Evolutionary conservation across 2,113 vertebrate species (phyloP), one percentile per base, ranked within the genome.

Genomic region (Polyodon spathula): DNA sequence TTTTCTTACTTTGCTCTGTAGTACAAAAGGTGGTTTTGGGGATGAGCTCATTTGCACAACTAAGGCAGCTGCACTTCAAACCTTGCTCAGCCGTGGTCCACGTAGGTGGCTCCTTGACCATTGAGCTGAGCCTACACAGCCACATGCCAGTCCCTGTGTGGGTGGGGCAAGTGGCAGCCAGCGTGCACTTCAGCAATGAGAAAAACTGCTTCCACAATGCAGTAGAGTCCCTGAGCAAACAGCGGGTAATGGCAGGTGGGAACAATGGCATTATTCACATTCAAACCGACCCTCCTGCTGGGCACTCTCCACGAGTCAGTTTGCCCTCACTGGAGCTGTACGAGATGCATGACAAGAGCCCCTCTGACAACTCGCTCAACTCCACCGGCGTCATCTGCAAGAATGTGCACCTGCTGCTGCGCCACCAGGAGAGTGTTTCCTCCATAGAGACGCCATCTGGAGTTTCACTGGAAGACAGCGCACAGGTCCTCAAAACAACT

Each of bases 341-440:
- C 0, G 95, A 97, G 68, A 84, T 93, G 70, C 89, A 90, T 7
- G 95, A 97, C 74, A 68, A 89, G 43, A 97, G 94, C 59, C 92
- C 94, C 1, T 88, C 94, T 0, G 96, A 97, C 65, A 89, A 87
- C 64, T 78, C 86, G 1, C 68, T 97, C 63, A 92, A 77, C 81
- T 91, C 88, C 0, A 81, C 91, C 0, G 92, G 95, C 2, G 89
- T 99, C 17, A 86, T 97, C 58, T 99, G 95, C 76, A 95, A 84
- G 65, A 99, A 99, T 0, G 84, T 88, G 3, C 96, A 99, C 77
- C 79, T 98, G 87, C 71, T 98, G 12, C 82, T 97, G 10, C 81
- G 93, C 1, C 70, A 82, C n/a, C 90, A 86, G 37, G 93, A 95
- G 67, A 88, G 86, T 70, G 52, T 62, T 71, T 68, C 84, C 0